Percentiles rank a stretch among this genome's conserved stretches.
Evolutionary conservation across 2,113 vertebrate genomes (phyloP).

Genomic region (Gambusia affinis): DNA sequence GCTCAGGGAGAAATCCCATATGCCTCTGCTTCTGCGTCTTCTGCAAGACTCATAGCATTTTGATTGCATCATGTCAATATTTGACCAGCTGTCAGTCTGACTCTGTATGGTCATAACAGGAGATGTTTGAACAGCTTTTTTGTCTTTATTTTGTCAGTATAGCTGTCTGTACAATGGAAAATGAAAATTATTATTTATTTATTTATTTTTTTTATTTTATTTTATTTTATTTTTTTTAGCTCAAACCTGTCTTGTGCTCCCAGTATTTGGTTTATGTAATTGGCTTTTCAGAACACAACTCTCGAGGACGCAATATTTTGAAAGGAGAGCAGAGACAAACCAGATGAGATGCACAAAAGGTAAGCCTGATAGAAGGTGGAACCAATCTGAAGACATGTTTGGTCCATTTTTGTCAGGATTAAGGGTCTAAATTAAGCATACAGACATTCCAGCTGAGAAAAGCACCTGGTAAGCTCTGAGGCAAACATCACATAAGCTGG

Average conservation of each 20-base stretch:
- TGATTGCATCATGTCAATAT: slow-evolving; percentile 27
- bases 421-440: slow-evolving; percentile 73
- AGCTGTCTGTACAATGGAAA: neutral
- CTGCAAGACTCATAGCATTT: slow-evolving; percentile 7
- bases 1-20: neutral
- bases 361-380: slow-evolving; percentile 23
- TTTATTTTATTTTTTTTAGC: too few relatives aligned
- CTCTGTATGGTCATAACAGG: neutral
- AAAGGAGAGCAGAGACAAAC: slow-evolving; percentile 5
- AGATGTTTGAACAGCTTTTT: neutral
- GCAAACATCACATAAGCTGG: slow-evolving; percentile 78
- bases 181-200: neutral
- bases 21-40: neutral
- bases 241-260: slow-evolving; percentile 9
- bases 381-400: slow-evolving; percentile 59
- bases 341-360: slow-evolving; percentile 9
- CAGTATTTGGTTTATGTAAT: neutral
- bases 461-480: slow-evolving; percentile 76
- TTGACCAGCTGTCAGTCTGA: slow-evolving; percentile 27
- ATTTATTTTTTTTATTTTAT: too few relatives aligned
- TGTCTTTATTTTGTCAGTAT: neutral
- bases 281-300: slow-evolving; percentile 2
- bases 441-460: slow-evolving; percentile 70
- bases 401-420: slow-evolving; percentile 75
- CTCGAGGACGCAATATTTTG: neutral